Percentiles rank a stretch among this genome's conserved stretches.
Evolutionary conservation across 2,797 vertebrate species (phyloP).

Genomic region (Phrynocephalus vlangalii): DNA sequence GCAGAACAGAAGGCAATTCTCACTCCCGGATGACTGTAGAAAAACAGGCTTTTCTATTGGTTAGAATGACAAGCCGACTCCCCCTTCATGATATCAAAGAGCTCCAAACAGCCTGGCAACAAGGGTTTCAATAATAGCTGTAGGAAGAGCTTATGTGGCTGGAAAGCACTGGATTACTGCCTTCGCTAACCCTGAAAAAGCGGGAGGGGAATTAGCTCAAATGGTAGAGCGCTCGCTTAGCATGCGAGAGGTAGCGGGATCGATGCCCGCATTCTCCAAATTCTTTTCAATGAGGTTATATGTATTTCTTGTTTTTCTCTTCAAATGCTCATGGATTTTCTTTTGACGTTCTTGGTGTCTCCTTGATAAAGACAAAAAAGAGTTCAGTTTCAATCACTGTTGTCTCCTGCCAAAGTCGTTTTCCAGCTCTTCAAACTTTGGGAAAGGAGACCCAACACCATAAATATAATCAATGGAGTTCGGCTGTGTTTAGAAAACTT

Average conservation of each 20-base stretch:
- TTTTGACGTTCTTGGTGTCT: too few species aligned
- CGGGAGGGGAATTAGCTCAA: slow-evolving; percentile 79
- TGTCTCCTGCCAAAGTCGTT: neutral
- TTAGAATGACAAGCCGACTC: accelerated
- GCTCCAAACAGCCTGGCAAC: slow-evolving; percentile 61
- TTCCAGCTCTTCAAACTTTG: neutral
- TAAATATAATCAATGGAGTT: neutral
- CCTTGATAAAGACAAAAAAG: neutral
- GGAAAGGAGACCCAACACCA: neutral
- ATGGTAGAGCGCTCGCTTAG: slow-evolving; percentile 78
- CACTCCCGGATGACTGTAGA: neutral
- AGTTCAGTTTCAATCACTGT: neutral
- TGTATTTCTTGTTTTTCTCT: too few species aligned
- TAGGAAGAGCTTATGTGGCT: accelerated
- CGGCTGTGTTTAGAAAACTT: neutral
- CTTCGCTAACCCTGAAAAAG: accelerated
- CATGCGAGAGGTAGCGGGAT: slow-evolving; percentile 76
- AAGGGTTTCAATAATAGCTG: neutral
- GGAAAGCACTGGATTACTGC: accelerated
- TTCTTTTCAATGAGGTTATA: accelerated
- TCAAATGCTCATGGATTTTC: neutral
- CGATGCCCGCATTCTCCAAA: slow-evolving; percentile 75
- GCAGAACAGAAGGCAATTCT: neutral
- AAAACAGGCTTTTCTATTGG: slow-evolving; percentile 13
- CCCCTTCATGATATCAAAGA: accelerated